Conservation (phyloP, 2,797 vertebrate genomes). For the Hylomyscus alleni region DNA sequence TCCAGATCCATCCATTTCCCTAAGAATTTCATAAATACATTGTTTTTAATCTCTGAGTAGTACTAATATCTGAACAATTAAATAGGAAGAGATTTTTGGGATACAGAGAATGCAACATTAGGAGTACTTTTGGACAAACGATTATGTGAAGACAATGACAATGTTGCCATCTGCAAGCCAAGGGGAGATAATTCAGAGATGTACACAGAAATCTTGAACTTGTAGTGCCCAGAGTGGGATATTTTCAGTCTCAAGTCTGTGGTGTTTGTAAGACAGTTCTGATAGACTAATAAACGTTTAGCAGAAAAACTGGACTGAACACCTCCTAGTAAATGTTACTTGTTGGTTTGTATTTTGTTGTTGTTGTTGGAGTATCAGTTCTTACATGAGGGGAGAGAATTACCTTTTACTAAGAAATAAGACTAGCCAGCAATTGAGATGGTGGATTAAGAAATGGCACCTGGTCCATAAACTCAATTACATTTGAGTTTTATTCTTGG, state of each 20-base stretch:
- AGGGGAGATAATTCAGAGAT: not conserved
- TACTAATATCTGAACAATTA: not conserved
- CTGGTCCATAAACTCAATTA: not conserved
- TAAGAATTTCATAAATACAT: too few species aligned
- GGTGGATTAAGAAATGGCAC: not conserved
- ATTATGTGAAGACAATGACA: not conserved
- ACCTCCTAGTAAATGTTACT: not conserved
- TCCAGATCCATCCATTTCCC: too few species aligned
- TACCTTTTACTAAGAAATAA: not conserved
- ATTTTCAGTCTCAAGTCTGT: not conserved
- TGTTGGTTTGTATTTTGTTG: not conserved
- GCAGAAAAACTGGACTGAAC: not conserved
- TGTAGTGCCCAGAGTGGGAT: not conserved
- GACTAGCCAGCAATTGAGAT: not conserved
- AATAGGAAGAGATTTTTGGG: not conserved
- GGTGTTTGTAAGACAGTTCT: not conserved
- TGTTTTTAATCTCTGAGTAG: too few species aligned
- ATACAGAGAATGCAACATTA: not conserved
- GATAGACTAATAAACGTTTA: not conserved
- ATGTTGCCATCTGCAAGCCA: not conserved
- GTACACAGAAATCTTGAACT: not conserved
- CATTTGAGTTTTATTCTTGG: not conserved
- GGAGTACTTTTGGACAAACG: not conserved
- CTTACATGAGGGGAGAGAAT: not conserved
- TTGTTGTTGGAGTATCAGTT: not conserved